Base-by-base conservation (phyloP, 2,888 invertebrate genomes). In the Gastrophysa polygoni region DNA sequence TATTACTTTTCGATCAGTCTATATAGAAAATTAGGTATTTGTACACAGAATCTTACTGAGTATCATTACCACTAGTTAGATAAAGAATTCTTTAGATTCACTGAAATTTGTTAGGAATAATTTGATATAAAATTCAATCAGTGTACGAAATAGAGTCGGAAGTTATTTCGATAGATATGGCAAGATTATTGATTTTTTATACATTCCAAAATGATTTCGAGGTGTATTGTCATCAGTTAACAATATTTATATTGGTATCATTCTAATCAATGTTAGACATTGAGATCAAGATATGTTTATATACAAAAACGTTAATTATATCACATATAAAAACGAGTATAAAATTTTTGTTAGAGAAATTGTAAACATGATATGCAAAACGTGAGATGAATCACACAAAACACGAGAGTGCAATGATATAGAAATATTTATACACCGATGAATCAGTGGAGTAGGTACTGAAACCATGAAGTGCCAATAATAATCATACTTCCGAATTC, bases 41-140 rank as follows among this genome's bases (percentile, higher is more conserved):
- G 48, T 57, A 58, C 60, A 62, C 57, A 51, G 60, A 62, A 60
- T 52, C 50, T 56, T 59, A 59, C 38, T 28, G 51, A 50, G 54
- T 60, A 62, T 63, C 62, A 61, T 66, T 66, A 54, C 65, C 57
- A 57, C 64, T 65, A 67, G 49, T 62, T 67, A 68, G 46, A 61
- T 55, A 38, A 61, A 69, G 67, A 63, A 62, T 67, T 71, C 68
- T 61, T 61, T 69, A 64, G 51, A 59, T 52, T 38, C 14, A 38
- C 14, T n/a, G 1, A 38, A 14, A 14, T 38, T n/a, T 14, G 14
- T 14, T 3, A 38, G 2, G 10, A 5, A 10, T 8, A 8, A 32
- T 32, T 10, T 32, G 8, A 32, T 32, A 5, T 24, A 24, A 24
- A 24, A 24, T 24, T 24, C 4, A 24, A 5, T 7, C 7, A 24